Conservation (phyloP, 2,888 invertebrate genomes). For the Fissipunctia ypsillon region DNA sequence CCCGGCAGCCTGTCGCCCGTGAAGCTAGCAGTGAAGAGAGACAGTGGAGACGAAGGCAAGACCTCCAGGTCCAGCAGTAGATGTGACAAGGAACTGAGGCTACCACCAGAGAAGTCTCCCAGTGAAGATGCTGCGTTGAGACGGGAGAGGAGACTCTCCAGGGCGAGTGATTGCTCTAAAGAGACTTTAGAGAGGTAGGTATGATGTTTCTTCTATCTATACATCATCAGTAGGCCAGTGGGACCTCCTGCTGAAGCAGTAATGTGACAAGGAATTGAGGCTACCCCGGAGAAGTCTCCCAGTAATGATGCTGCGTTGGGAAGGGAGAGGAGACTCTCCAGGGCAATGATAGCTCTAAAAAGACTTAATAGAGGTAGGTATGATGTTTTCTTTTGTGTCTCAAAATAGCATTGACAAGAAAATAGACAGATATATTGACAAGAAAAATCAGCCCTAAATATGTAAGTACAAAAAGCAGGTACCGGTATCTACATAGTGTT, state of each 20-base stretch:
- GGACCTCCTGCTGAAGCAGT: conserved; percentile 78
- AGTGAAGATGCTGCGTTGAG: conserved; percentile 77
- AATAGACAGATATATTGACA: too few relatives aligned
- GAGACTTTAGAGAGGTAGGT: conserved; percentile 85
- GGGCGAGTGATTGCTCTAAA: conserved; percentile 83
- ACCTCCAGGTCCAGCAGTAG: conserved; percentile 82
- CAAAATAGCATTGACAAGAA: too few relatives aligned
- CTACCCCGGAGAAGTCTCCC: conserved; percentile 85
- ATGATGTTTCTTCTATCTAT: not conserved
- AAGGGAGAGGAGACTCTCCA: conserved; percentile 79
- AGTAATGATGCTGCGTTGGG: conserved; percentile 78
- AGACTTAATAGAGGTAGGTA: conserved; percentile 84
- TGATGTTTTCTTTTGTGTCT: not conserved
- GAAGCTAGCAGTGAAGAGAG: conserved; percentile 78
- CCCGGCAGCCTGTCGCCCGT: conserved; percentile 86
- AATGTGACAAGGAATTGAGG: conserved; percentile 82
- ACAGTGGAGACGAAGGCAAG: conserved; percentile 80
- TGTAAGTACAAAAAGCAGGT: not conserved
- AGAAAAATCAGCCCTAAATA: too few relatives aligned
- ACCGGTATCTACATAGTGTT: not conserved
- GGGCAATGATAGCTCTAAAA: conserved; percentile 83
- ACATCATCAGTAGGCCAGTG: conserved; percentile 42
- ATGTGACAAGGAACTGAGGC: conserved; percentile 82
- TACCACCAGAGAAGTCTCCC: conserved; percentile 85
- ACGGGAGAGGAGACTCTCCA: conserved; percentile 79